Conservation (phyloP, 2,113 vertebrate genomes). For the Brevimyrus niger region DNA sequence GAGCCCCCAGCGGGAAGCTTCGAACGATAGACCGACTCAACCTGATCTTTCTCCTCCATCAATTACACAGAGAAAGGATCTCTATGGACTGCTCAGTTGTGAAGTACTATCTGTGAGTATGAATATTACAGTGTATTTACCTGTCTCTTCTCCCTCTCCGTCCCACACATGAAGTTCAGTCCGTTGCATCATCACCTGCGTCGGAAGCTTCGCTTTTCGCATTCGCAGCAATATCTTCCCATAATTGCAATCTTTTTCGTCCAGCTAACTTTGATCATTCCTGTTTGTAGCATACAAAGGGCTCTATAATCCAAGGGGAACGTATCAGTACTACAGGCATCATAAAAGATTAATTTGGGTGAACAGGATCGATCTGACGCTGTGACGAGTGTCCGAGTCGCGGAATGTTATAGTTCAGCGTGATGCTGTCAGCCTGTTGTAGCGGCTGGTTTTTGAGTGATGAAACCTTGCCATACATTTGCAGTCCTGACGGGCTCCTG, state of each 20-base stretch:
- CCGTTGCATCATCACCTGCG: not conserved
- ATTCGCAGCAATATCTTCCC: too few species aligned
- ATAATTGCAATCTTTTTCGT: not conserved
- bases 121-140: not conserved
- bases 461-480: not conserved
- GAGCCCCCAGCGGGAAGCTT: not conserved
- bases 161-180: not conserved
- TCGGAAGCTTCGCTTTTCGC: not conserved
- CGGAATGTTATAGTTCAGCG: too few species aligned
- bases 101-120: not conserved
- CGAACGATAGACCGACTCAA: not conserved
- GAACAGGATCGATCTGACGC: not conserved
- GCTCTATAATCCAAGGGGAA: not conserved
- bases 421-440: not conserved
- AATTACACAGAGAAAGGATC: not conserved
- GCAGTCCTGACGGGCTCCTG: not conserved
- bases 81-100: not conserved
- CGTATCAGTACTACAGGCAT: not conserved
- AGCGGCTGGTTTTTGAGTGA: not conserved
- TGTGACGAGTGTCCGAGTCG: not conserved
- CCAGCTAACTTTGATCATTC: slow-evolving; percentile 5
- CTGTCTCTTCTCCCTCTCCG: not conserved
- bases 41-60: not conserved
- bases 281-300: slow-evolving; percentile 10
- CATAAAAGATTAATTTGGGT: not conserved